These are phyloP conservation scores for Lycopodina hypogea DNA, from an alignment of 37 sponge, comb jelly and placozoan species.

Conservation along the genomic window DNA sequence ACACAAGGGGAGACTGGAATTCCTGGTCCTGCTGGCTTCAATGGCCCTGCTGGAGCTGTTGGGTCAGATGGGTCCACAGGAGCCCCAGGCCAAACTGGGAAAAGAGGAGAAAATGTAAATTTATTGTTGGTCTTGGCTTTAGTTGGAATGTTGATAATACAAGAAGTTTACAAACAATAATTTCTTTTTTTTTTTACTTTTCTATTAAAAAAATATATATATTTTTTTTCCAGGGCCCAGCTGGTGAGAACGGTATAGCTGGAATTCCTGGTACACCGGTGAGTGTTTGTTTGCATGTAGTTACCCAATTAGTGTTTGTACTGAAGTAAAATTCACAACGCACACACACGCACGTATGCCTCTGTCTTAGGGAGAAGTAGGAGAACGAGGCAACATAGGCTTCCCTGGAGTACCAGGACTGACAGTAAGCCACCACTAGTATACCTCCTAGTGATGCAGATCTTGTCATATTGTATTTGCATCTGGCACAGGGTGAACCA, in stretches of 20 bases:
- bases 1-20: conserved; percentile 27
- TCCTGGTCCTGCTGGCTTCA: conserved; percentile 37
- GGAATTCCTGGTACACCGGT: conserved; percentile 35
- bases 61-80: conserved; percentile 40
- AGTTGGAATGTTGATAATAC: background rate
- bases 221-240: conserved; percentile 10
- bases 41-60: conserved; percentile 29
- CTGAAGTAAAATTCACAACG: too few species aligned
- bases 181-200: background rate
- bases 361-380: conserved; percentile 33
- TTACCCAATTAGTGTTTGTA: too few species aligned
- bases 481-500: conserved; percentile 35
- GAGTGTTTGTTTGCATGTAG: background rate
- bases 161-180: background rate
- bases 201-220: too few species aligned
- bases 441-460: too few species aligned
- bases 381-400: conserved; percentile 40
- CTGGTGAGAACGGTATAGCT: conserved; percentile 22
- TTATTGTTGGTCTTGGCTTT: background rate
- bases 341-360: too few species aligned
- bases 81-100: conserved; percentile 31
- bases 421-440: conserved; percentile 27
- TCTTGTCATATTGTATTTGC: too few species aligned
- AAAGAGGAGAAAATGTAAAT: conserved; percentile 40
- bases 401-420: conserved; percentile 40